Evolutionary conservation across 2,888 invertebrate genomes (phyloP).

Genomic region (Tenodera sinensis): DNA sequence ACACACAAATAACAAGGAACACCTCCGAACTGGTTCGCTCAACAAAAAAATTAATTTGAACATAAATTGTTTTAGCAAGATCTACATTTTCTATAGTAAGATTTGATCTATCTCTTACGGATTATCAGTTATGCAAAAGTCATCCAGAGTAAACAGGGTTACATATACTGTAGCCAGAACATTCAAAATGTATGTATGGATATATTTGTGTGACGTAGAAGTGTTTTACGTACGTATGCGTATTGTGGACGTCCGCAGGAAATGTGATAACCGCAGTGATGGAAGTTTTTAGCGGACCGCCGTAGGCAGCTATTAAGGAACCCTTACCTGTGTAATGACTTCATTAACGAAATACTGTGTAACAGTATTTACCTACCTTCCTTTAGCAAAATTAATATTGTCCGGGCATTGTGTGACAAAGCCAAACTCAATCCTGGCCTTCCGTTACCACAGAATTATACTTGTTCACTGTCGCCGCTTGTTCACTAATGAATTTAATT

Average conservation of each 20-base stretch:
- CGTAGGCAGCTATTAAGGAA: background rate
- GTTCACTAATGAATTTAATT: background rate
- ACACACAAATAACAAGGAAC: too few species aligned
- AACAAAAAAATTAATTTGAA: too few species aligned
- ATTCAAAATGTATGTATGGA: too few species aligned
- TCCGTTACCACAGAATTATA: background rate
- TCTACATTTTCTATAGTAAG: too few species aligned
- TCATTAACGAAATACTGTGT: background rate
- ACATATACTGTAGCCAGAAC: too few species aligned
- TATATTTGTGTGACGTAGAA: too few species aligned
- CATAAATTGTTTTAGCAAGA: too few species aligned
- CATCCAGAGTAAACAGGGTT: too few species aligned
- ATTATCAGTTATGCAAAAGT: too few species aligned
- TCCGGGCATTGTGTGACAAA: background rate
- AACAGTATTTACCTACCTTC: background rate
- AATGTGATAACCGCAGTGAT: background rate
- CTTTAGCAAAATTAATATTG: background rate
- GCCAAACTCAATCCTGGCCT: background rate
- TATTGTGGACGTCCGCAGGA: background rate
- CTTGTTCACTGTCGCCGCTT: background rate
- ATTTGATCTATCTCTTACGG: too few species aligned
- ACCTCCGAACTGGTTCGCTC: too few species aligned
- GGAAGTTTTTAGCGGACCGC: background rate
- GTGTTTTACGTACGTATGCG: too few species aligned
- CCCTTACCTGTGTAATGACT: background rate